These are phyloP conservation scores for Latheticus oryzae DNA, from an alignment of 2,888 invertebrate genomes.

Conservation along the genomic window DNA sequence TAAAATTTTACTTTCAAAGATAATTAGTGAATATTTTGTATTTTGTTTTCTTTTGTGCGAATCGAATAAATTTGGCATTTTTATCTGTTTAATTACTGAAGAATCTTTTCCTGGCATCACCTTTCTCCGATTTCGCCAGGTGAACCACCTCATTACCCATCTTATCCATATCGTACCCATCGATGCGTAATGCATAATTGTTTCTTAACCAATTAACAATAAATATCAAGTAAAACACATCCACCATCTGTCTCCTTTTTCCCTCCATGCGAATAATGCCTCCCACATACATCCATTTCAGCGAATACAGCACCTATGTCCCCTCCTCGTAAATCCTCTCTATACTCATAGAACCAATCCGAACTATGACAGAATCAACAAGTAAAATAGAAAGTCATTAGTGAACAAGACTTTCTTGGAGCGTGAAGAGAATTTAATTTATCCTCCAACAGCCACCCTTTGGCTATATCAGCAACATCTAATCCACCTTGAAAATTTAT, in stretches of 20 bases:
- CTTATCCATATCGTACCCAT: neutral
- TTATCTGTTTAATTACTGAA: no score
- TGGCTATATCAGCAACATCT: neutral
- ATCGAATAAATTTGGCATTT: no score
- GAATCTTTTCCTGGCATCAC: no score
- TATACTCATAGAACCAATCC: constrained; percentile 44
- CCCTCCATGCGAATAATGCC: constrained; percentile 47
- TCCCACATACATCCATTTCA: constrained; percentile 48
- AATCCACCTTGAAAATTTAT: constrained; percentile 16
- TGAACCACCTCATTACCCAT: no score
- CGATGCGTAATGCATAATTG: no score
- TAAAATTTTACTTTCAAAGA: no score
- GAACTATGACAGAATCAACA: constrained; percentile 5
- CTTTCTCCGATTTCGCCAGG: no score
- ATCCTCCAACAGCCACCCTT: no score
- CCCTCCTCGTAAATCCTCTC: constrained; percentile 46
- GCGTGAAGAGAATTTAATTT: no score
- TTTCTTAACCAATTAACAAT: constrained; percentile 25
- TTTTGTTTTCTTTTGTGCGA: no score
- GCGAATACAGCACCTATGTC: constrained; percentile 51
- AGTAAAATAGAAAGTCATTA: constrained; percentile 39
- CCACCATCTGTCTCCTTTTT: constrained; percentile 25
- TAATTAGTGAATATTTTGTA: no score
- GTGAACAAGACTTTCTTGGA: constrained; percentile 24
- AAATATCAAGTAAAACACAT: constrained; percentile 2